Base-by-base conservation (phyloP, 2,797 vertebrate genomes). In the Lithobates sylvaticus region DNA sequence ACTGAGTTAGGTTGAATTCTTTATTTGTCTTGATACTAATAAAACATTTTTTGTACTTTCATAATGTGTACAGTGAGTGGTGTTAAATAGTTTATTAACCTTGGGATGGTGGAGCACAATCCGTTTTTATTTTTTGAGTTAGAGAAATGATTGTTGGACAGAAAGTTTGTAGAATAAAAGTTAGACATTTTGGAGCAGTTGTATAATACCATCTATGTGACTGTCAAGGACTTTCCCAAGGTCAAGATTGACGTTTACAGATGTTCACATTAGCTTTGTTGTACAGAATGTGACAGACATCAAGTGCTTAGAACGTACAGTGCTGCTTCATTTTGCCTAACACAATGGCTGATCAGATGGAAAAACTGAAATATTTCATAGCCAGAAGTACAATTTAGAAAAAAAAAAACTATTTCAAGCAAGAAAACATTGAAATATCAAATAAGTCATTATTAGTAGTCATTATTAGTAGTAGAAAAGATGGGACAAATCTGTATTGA, bases 251-350 rank as follows among this genome's bases (percentile, higher is more conserved):
- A 69, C 18, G 26, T 79, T 79, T 79, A 29, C 78, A 69, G 76
- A 65, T 42, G 58, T 50, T 69, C 78, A 50, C 65, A 69, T 79
- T 78, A 79, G 61, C 78, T 54, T 50, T 71, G 78, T 71, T 81
- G 78, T 71, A 79, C 78, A 79, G 64, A 67, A 70, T 70, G 67
- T 70, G 44, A 70, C 65, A 70, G 78, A 70, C 44, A 54, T 70
- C 78, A 71, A 47, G 78, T 50, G 27, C 70, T 54, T 71, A 58
- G 78, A 71, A 81, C 71, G 68, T 71, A 29, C 68, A 58, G 68
- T 5, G 50, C 77, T 54, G 3, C 29, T 36, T 32, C 3, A 5
- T 58, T 47, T 39, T 77, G 75, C 58, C 23, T 64, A 26, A 65
- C 58, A 61, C 76, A 64, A 64, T 39, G 58, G 34, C 58, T 26